phyloP scores from a whole-genome alignment of 2,113 vertebrate genomes.

The Eonycteris spelaea region DNA sequence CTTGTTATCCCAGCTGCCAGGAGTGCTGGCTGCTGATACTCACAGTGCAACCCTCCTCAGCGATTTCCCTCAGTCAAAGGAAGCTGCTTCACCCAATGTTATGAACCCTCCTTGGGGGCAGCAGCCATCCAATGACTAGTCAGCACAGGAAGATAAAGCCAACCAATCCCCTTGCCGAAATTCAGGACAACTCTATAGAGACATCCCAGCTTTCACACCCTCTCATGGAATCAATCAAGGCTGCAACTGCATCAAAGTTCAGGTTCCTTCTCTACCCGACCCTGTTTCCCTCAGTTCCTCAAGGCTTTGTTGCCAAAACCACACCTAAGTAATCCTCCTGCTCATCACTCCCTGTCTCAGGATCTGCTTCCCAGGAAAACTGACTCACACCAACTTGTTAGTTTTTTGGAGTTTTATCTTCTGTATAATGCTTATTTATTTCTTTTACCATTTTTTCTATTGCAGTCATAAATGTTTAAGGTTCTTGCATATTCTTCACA shows the following conservation, averaged over 20 bases:
- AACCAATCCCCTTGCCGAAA: not conserved
- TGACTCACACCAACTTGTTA: not conserved
- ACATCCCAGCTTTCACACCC: not conserved
- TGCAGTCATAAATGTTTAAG: not conserved
- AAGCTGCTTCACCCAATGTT: not conserved
- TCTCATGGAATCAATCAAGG: not conserved
- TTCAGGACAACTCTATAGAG: not conserved
- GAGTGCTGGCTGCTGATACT: not conserved
- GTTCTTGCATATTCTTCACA: not conserved
- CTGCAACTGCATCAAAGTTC: not conserved
- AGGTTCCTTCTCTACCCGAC: not conserved
- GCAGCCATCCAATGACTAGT: not conserved
- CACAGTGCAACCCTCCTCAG: not conserved
- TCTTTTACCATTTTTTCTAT: not conserved
- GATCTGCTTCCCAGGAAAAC: not conserved
- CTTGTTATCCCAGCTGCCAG: not conserved
- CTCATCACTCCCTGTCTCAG: not conserved
- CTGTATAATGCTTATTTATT: not conserved
- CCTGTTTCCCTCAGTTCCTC: not conserved
- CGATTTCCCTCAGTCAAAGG: not conserved
- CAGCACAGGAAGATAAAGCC: not conserved
- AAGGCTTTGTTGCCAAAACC: not conserved
- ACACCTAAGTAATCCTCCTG: not conserved
- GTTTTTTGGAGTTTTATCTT: not conserved
- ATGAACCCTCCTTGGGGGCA: not conserved